Evolutionary conservation across 2,797 vertebrate species (phyloP), one percentile per base, ranked within the genome.

Genomic region (Oreortyx pictus): DNA sequence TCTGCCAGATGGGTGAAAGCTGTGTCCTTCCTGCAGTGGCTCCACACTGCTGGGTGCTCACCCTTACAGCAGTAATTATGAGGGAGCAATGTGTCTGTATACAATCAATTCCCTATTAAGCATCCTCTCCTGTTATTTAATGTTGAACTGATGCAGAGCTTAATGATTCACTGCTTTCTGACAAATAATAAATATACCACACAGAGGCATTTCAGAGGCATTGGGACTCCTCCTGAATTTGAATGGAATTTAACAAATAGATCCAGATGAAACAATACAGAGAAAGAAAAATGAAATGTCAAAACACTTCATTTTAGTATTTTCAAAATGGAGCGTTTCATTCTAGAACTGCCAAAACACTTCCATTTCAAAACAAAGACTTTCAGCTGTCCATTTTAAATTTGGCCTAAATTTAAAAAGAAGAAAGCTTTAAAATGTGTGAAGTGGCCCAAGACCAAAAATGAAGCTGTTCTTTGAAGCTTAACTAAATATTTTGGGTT

Each of bases 261-360:
- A 72, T 65, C 54, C 57, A 29, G 54, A 90, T 94, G 68, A 93
- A 93, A 95, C 66, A 95, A 90, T 64, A 62, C 59, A 75, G 44
- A 72, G n/a, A 9, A 83, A 59, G 82, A 89, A 85, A 90, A 75
- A 60, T 33, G 24, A 75, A 82, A 68, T 79, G 67, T 83, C 84
- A 90, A 93, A 95, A 89, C 49, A 72, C 23, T 89, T 82, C 37
- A 75, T 90, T 87, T 94, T 47, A 85, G 25, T 75, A 33, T 82
- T 87, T 94, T 89, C 37, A 59, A 68, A 92, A 87, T 59, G 23
- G 65, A 82, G 29, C 29, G 23, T 49, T 89, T 93, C 54, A 72
- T 89, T 87, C 86, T 72, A 71, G 65, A 92, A 41, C 61, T 89
- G 92, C 72, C 93, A 94, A 93, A 94, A 92, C 73, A 93, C 13